A percentile compares a stretch with the other conserved stretches of the same genome.
Evolutionary conservation across 1,140 invertebrate genomes (phyloP).

Genomic region (Cyrtorhinus lividipennis): DNA sequence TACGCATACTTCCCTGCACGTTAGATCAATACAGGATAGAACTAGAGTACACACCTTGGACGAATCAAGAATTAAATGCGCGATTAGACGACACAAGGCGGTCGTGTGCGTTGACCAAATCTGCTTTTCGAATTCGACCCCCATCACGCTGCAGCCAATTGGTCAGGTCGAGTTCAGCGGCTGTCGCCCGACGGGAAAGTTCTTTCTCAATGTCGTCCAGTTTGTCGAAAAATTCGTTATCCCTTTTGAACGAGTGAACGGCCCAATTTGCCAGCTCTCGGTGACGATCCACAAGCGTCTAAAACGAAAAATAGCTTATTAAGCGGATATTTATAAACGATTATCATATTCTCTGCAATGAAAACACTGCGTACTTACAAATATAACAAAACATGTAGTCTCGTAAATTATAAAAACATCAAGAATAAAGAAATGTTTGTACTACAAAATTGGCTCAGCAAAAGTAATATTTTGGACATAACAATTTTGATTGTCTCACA

Average conservation of each 20-base stretch:
- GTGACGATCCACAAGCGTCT: background rate
- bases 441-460: too few relatives aligned
- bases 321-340: too few relatives aligned
- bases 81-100: background rate
- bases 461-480: too few relatives aligned
- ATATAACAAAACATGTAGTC: too few relatives aligned
- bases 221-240: slow-evolving; percentile 1
- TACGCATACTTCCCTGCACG: too few relatives aligned
- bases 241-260: background rate
- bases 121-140: background rate
- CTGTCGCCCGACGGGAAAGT: background rate
- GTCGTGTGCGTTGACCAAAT: background rate
- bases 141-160: background rate
- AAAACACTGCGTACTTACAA: too few relatives aligned
- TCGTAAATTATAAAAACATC: too few relatives aligned
- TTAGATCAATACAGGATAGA: too few relatives aligned
- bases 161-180: background rate
- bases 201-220: background rate
- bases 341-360: too few relatives aligned
- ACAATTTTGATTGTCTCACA: too few relatives aligned
- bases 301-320: background rate
- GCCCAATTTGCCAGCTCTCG: background rate
- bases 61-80: background rate
- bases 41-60: background rate
- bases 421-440: too few relatives aligned